A percentile compares a stretch with the other conserved stretches of the same genome.
Evolutionary conservation across 2,888 invertebrate genomes (phyloP).

Genomic region (Acanthosepion lycidas): DNA sequence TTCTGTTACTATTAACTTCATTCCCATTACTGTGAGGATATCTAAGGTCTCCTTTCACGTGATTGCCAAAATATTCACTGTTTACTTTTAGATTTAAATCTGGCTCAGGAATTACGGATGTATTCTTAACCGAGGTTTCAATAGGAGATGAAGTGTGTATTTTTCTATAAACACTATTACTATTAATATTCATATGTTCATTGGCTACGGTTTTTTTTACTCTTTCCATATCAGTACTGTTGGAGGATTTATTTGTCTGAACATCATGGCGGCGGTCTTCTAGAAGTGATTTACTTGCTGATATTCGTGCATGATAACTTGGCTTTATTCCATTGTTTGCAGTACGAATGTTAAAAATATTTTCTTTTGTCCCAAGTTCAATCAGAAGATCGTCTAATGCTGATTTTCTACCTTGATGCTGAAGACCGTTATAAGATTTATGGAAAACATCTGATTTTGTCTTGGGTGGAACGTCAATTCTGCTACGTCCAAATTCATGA

Average conservation of each 20-base stretch:
- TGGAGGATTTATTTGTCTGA: background rate
- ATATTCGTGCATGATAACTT: constrained; percentile 34
- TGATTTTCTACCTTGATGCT: background rate
- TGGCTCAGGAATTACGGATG: background rate
- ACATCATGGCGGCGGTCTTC: constrained; percentile 11
- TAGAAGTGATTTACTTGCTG: constrained; percentile 6
- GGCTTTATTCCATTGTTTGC: background rate
- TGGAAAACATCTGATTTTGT: background rate
- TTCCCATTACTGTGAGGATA: background rate
- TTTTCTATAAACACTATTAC: background rate
- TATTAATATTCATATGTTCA: background rate
- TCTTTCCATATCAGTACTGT: background rate
- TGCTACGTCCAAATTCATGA: background rate
- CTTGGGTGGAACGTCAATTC: background rate
- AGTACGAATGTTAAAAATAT: constrained; percentile 36
- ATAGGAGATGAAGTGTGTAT: background rate
- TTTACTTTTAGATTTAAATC: background rate
- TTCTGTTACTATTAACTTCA: background rate
- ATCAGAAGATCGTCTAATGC: constrained; percentile 23
- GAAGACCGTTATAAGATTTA: constrained; percentile 25
- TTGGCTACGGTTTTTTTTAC: background rate
- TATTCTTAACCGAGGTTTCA: background rate
- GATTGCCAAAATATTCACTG: constrained; percentile 6
- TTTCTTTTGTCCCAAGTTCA: constrained; percentile 44
- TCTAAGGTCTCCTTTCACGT: background rate